phyloP scores from a whole-genome alignment of 2,113 vertebrate species.

The Pampusana beccarii region DNA sequence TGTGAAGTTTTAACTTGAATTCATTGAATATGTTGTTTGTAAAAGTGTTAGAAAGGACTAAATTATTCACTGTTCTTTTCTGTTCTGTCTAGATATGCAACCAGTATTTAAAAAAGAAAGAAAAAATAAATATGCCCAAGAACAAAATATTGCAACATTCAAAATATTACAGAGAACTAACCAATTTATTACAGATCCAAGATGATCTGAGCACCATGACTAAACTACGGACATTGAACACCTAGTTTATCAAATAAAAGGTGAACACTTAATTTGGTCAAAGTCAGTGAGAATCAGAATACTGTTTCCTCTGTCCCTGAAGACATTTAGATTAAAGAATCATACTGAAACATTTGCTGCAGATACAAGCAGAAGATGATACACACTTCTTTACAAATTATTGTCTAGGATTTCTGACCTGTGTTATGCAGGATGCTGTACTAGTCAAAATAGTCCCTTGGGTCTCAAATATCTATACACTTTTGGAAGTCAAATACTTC shows the following conservation, averaged over 20 bases:
- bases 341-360: background rate
- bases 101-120: background rate
- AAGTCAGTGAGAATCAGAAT: background rate
- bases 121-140: background rate
- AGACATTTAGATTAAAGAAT: background rate
- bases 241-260: background rate
- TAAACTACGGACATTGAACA: background rate
- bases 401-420: background rate
- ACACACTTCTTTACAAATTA: background rate
- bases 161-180: background rate
- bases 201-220: background rate
- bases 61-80: background rate
- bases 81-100: background rate
- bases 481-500: background rate
- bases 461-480: background rate
- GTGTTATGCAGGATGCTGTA: background rate
- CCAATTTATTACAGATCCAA: background rate
- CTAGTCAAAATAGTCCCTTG: background rate
- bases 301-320: background rate
- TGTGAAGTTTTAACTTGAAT: background rate
- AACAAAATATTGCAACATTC: background rate
- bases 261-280: background rate
- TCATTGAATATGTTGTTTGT: background rate
- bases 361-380: background rate
- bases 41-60: background rate